phyloP scores from a whole-genome alignment of 37 sponge, comb jelly and placozoan genomes.

The Geodia barretti region DNA sequence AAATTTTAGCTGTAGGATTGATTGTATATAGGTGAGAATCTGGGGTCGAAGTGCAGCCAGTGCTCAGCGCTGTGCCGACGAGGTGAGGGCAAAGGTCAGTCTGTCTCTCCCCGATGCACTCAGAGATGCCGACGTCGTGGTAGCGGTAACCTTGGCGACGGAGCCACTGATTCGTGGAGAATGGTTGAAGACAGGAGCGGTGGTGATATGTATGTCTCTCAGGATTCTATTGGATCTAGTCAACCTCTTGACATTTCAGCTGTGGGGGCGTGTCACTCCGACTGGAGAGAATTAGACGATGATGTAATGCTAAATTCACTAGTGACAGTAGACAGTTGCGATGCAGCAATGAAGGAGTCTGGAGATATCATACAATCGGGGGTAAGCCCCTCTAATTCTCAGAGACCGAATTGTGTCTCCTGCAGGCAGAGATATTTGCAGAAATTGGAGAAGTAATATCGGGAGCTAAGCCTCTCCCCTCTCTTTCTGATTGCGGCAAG shows the following conservation, averaged over 20 bases:
- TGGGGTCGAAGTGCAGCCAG: conserved; percentile 73
- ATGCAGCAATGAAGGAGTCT: conserved; percentile 82
- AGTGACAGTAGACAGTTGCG: conserved; percentile 78
- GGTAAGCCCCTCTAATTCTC: conserved; percentile 11
- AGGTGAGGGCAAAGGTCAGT: conserved; percentile 41
- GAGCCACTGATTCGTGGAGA: conserved; percentile 82
- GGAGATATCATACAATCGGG: conserved; percentile 85
- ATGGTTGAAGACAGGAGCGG: conserved; percentile 93
- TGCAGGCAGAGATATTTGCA: conserved; percentile 62
- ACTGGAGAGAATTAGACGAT: conserved; percentile 89
- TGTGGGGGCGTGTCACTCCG: conserved; percentile 83
- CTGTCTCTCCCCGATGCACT: conserved; percentile 74
- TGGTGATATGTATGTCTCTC: conserved; percentile 24
- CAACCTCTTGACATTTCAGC: conserved; percentile 10
- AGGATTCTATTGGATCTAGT: conserved; percentile 2
- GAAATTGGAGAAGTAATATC: conserved; percentile 78
- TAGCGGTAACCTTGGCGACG: conserved; percentile 81
- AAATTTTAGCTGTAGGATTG: not conserved
- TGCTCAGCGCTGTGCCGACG: conserved; percentile 70
- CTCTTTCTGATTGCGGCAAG: conserved; percentile 54
- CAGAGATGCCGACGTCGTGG: conserved; percentile 85
- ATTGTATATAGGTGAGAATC: conserved; percentile 59
- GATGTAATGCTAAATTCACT: conserved; percentile 82
- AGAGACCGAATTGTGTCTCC: no score
- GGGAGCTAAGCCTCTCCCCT: conserved; percentile 38